These are phyloP conservation scores for Petrolisthes cinctipes DNA, from an alignment of 2,888 invertebrate genomes.

Conservation along the genomic window DNA sequence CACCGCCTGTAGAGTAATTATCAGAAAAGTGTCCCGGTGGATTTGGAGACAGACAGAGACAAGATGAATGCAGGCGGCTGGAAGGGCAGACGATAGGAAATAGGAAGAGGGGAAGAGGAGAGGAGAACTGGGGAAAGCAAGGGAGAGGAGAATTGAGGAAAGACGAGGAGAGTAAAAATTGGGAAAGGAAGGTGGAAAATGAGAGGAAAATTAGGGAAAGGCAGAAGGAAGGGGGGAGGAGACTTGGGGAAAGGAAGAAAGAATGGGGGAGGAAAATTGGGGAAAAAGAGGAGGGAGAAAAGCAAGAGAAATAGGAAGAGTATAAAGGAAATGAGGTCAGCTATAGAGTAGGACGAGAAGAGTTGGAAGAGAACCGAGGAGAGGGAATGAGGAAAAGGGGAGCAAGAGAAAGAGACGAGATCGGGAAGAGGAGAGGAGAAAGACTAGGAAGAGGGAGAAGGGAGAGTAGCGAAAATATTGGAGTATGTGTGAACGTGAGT, in stretches of 20 bases:
- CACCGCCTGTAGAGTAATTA: constrained; percentile 54
- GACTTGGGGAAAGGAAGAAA: background rate
- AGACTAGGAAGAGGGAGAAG: background rate
- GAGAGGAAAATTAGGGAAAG: background rate
- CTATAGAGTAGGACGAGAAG: background rate
- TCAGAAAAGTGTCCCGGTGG: constrained; percentile 51
- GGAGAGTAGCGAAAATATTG: background rate
- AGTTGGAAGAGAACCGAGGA: background rate
- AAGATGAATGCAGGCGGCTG: too few species aligned
- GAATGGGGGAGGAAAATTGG: background rate
- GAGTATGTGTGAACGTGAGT: too few species aligned
- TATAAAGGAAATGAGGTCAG: too few species aligned
- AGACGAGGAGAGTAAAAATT: background rate
- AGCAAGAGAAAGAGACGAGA: background rate
- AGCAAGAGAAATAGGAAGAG: too few species aligned
- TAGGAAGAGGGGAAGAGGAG: constrained; percentile 1
- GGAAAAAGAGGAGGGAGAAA: background rate
- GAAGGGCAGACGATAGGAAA: too few species aligned
- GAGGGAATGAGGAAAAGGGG: background rate
- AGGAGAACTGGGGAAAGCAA: constrained; percentile 9
- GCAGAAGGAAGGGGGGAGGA: background rate
- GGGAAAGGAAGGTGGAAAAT: background rate
- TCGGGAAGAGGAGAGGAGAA: background rate
- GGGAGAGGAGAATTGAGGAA: constrained; percentile 20
- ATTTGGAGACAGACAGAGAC: constrained; percentile 4